Conservation (phyloP, 2,888 invertebrate genomes). For the Aphelenchoides bicaudatus region DNA sequence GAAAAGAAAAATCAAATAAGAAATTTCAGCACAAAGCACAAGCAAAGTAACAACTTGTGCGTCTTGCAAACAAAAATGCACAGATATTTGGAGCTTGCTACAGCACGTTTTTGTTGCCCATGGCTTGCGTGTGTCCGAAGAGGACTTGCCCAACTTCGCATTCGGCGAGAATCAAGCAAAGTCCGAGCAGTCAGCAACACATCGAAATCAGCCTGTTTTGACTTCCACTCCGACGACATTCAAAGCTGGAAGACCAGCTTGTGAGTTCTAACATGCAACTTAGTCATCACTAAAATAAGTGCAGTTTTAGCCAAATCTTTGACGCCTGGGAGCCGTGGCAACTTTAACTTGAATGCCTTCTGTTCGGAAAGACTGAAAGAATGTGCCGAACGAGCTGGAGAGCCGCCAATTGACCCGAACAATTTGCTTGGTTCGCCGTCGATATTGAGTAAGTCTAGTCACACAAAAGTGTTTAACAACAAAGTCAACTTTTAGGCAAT, state of each 20-base stretch:
- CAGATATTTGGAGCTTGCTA: constrained; percentile 54
- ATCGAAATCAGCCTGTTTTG: constrained; percentile 4
- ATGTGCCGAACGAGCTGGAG: constrained; percentile 51
- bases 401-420: constrained; percentile 21
- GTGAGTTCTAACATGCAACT: too few relatives aligned
- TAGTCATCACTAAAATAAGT: background rate
- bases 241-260: too few relatives aligned
- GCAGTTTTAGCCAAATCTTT: constrained; percentile 9
- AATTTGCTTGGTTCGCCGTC: constrained; percentile 22
- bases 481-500: too few relatives aligned
- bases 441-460: too few relatives aligned
- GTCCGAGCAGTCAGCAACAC: background rate
- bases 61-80: constrained; percentile 51
- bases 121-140: constrained; percentile 52
- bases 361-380: constrained; percentile 57
- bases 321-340: constrained; percentile 30
- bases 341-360: constrained; percentile 48
- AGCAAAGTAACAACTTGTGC: constrained; percentile 41
- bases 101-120: constrained; percentile 53
- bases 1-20: too few relatives aligned
- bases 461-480: too few relatives aligned
- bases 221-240: constrained; percentile 12
- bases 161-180: constrained; percentile 15
- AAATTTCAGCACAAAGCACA: constrained; percentile 9
- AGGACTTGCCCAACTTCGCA: constrained; percentile 36